Conservation (phyloP, 2,113 vertebrate species). For the Malaclemys terrapin region DNA sequence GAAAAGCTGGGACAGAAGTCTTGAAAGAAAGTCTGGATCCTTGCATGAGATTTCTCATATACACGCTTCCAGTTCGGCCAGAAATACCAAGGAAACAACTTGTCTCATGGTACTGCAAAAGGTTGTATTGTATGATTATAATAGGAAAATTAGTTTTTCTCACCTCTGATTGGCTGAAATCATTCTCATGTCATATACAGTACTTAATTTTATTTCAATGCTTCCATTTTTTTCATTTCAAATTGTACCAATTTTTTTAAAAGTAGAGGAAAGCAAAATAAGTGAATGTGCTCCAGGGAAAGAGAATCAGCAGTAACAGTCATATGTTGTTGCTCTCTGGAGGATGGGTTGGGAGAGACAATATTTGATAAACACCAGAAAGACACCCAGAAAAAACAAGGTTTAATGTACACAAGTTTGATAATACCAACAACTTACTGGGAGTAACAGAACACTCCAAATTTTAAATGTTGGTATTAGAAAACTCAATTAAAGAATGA, state of each 20-base stretch:
- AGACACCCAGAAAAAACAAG: neutral
- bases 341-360: neutral
- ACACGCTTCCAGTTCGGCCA: neutral
- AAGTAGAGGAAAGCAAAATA: constrained; percentile 40
- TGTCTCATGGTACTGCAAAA: no score
- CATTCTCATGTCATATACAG: neutral
- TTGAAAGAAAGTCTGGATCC: constrained; percentile 1
- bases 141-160: constrained; percentile 2
- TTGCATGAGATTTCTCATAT: neutral
- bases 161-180: neutral
- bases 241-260: constrained; percentile 23
- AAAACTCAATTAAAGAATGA: neutral
- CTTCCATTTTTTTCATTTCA: constrained; percentile 7
- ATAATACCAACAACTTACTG: neutral
- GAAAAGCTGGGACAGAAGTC: constrained; percentile 23
- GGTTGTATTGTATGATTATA: no score
- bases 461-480: neutral
- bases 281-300: neutral
- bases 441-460: neutral
- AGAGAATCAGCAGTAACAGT: constrained; percentile 25
- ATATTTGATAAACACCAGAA: neutral
- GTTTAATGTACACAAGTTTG: neutral
- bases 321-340: neutral
- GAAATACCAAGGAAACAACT: neutral
- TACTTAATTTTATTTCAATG: constrained; percentile 9